phyloP scores from a whole-genome alignment of 2,888 invertebrate species.

The Eupithecia vulgata region DNA sequence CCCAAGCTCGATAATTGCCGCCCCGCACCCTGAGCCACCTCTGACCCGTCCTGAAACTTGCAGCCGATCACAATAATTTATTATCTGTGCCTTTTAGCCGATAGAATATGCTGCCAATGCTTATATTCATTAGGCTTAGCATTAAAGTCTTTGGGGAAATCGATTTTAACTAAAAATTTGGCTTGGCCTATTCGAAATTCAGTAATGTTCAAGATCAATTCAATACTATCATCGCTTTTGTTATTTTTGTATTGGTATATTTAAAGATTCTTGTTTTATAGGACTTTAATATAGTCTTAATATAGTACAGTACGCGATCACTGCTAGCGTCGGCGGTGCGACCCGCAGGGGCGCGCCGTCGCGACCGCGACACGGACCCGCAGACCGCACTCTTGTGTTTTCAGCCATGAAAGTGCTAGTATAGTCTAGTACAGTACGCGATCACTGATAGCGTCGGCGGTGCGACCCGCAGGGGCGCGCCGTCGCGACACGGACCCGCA shows the following conservation, averaged over 20 bases:
- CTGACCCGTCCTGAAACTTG: constrained; percentile 82
- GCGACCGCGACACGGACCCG: no score
- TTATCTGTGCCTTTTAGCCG: constrained; percentile 57
- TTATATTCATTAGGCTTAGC: constrained; percentile 40
- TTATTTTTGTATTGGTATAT: not conserved
- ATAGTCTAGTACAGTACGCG: no score
- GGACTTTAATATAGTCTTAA: no score
- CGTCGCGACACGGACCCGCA: no score
- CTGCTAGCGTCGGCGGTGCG: no score
- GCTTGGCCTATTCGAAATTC: not conserved
- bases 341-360: no score
- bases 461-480: no score
- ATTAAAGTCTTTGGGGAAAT: constrained; percentile 10
- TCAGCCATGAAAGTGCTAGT: no score
- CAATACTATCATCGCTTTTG: not conserved
- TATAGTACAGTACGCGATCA: no score
- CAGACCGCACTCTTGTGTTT: no score
- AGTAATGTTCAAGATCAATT: not conserved
- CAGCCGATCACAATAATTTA: constrained; percentile 82
- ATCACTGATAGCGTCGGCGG: no score
- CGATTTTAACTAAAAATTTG: not conserved
- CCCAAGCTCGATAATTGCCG: constrained; percentile 76
- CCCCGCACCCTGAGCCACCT: constrained; percentile 71
- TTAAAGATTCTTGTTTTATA: not conserved
- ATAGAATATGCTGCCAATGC: constrained; percentile 45